phyloP scores from a whole-genome alignment of 1,140 invertebrate genomes.

The Micrasema longulum region DNA sequence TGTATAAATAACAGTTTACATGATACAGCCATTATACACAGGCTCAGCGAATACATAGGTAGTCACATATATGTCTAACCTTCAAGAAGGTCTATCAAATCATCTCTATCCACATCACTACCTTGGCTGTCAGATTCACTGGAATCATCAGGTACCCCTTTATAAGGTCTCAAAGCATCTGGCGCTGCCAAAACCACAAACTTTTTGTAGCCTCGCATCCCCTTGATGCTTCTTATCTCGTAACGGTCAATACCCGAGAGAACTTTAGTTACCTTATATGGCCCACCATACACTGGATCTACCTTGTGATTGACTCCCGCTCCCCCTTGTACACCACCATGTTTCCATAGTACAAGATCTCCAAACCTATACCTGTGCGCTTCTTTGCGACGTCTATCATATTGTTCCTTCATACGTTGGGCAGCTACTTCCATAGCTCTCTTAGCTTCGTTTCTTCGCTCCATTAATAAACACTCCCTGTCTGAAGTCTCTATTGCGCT shows the following conservation, averaged over 20 bases:
- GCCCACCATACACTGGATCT: background rate
- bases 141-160: constrained; percentile 3
- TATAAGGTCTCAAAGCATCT: background rate
- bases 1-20: too few relatives aligned
- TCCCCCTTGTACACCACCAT: background rate
- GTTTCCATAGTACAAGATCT: constrained; percentile 6
- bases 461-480: background rate
- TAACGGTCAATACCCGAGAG: background rate
- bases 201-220: constrained; percentile 12
- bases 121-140: too few relatives aligned
- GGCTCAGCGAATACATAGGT: too few relatives aligned
- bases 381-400: background rate
- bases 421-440: background rate
- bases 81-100: too few relatives aligned
- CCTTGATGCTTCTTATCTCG: background rate
- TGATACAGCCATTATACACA: too few relatives aligned
- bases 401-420: background rate
- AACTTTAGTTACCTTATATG: background rate
- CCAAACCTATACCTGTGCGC: background rate
- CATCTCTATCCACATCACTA: too few relatives aligned
- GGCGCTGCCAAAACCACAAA: background rate
- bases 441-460: background rate
- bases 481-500: background rate
- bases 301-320: background rate
- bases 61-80: too few relatives aligned